These are phyloP conservation scores for Pelusios castaneus DNA, from an alignment of 2,113 vertebrate genomes.

Conservation along the genomic window DNA sequence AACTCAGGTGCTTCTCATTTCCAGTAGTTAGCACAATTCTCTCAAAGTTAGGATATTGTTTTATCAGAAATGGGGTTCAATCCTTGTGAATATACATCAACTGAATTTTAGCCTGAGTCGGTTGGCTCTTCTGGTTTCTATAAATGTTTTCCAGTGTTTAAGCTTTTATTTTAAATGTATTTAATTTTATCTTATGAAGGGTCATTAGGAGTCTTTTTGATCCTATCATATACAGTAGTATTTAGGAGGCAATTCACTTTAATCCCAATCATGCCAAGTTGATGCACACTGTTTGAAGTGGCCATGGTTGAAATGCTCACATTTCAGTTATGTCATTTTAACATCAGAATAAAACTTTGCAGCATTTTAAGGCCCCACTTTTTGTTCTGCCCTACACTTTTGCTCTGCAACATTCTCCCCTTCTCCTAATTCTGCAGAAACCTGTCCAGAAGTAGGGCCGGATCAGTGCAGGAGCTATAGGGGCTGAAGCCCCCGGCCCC, in stretches of 20 bases:
- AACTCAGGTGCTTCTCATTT: not conserved
- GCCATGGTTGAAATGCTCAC: not conserved
- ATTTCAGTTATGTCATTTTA: not conserved
- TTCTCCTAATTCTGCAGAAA: not conserved
- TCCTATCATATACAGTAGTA: not conserved
- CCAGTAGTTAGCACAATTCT: not conserved
- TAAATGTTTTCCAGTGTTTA: not conserved
- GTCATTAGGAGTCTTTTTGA: not conserved
- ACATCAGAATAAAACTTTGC: not conserved
- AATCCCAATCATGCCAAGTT: not conserved
- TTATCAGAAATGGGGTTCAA: not conserved
- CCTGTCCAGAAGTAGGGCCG: not conserved
- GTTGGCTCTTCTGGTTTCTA: not conserved
- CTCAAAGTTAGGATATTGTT: not conserved
- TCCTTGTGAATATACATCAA: not conserved
- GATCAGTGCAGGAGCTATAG: no score
- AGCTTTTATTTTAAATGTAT: not conserved
- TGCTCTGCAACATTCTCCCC: not conserved
- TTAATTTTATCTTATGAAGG: not conserved
- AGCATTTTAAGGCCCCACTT: not conserved
- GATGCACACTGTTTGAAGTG: not conserved
- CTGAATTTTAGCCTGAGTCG: not conserved
- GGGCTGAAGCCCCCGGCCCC: no score
- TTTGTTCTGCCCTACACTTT: not conserved
- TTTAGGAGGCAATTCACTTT: not conserved